phyloP scores from a whole-genome alignment of 2,113 vertebrate genomes.

The Ailurus styani region DNA sequence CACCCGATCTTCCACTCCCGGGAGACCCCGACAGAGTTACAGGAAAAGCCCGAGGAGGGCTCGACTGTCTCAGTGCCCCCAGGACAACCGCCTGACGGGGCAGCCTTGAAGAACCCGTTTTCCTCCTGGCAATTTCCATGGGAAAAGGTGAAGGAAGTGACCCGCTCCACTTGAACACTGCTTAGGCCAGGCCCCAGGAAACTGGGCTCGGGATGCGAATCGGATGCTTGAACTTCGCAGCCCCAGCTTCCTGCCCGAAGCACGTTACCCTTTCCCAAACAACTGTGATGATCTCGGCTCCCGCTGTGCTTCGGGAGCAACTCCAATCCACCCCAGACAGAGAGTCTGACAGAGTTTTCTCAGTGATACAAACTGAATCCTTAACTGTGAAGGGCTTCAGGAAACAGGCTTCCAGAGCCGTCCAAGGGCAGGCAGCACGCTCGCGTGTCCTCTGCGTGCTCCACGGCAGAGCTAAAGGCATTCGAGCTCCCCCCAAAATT shows the following conservation, averaged over 20 bases:
- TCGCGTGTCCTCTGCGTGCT: neutral
- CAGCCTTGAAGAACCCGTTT: neutral
- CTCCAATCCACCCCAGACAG: neutral
- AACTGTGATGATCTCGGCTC: neutral
- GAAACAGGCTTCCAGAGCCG: neutral
- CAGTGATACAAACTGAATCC: neutral
- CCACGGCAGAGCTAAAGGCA: neutral
- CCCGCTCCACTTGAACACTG: neutral
- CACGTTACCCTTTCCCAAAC: neutral
- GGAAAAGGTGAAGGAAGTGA: neutral
- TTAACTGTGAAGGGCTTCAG: neutral
- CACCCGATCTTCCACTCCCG: neutral
- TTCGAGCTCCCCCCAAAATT: neutral
- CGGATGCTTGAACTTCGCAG: neutral
- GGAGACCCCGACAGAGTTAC: neutral
- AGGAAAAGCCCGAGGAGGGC: neutral
- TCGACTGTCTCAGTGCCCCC: accelerated
- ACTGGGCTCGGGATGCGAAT: neutral
- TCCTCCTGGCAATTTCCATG: neutral
- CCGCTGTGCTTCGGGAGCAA: neutral
- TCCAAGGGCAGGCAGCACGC: neutral
- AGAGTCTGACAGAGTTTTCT: neutral
- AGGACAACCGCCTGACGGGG: neutral
- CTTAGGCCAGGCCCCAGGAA: neutral
- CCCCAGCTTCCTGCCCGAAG: neutral